Evolutionary conservation across 2,113 vertebrate species (phyloP).

Genomic region (Alectura lathami): DNA sequence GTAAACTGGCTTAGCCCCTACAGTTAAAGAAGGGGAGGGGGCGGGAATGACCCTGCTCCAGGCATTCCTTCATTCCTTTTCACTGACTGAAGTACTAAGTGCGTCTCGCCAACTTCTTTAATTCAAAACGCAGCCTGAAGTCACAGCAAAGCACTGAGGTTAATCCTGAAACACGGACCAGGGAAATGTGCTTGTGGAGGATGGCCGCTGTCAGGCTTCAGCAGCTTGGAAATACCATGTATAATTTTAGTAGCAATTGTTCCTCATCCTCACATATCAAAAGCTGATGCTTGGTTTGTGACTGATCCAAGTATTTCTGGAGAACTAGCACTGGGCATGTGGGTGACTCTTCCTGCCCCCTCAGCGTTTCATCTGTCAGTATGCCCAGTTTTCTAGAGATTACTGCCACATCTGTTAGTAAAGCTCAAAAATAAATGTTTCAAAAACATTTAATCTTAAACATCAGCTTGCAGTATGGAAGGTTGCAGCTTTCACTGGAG

Average conservation of each 20-base stretch:
- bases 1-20: slow-evolving; percentile 60
- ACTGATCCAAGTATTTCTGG: neutral
- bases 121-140: neutral
- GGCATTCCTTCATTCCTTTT: neutral
- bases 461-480: neutral
- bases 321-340: neutral
- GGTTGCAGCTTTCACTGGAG: neutral
- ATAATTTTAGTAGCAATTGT: neutral
- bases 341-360: neutral
- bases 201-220: neutral
- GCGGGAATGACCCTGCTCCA: neutral
- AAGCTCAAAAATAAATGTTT: neutral
- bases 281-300: neutral
- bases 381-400: neutral
- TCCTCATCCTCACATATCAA: neutral
- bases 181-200: neutral
- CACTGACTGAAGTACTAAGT: neutral
- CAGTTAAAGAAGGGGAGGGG: neutral
- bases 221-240: neutral
- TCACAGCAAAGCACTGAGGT: neutral
- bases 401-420: neutral
- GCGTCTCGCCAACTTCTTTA: neutral
- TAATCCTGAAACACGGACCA: neutral
- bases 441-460: neutral
- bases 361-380: neutral